Evolutionary conservation across 2,888 invertebrate species (phyloP), one percentile per base, ranked within the genome.

Genomic region (Apamea anceps): DNA sequence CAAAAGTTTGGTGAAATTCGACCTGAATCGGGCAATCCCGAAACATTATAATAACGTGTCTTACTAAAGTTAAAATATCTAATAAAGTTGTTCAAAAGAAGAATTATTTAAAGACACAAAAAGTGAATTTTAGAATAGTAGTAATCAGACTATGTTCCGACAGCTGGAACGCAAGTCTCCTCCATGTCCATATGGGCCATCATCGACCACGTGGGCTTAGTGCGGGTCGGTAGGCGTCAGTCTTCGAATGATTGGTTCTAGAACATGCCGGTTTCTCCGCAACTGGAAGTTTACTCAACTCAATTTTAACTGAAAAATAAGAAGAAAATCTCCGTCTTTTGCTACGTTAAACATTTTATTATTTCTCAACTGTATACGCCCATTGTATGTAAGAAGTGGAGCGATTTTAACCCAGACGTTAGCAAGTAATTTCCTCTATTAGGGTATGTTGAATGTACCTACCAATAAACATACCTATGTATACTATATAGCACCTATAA

Each of bases 381-480:
- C 77, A 68, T 72, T 57, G 48, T 77, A 45, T 57, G 75, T 81
- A 62, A 60, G 65, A 70, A 48, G 80, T 32, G 62, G 63, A 84
- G 66, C 80, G 71, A 71, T 84, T 82, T 81, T 70, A 79, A 83
- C 72, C 63, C 48, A 76, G 63, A 80, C 75, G 79, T 62, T 62
- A 73, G 75, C 32, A 67, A 45, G 73, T 73, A 84, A 76, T 84
- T 74, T 84, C 54, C 62, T 72, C 63, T 80, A 70, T 74, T 37
- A 76, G 18, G n/a, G 71, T 48, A 70, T 67, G 66, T 62, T 84
- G 73, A 71, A 84, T 84, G 75, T 48, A 48, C 48, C 13, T 48
- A 48, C 48, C 48, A 48, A 48, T 48, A 48, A 48, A 48, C 12
- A 48, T 48, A 48, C 37, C 45, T 42, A 32, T 51, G 12, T 48